Percentiles rank a stretch among this genome's conserved stretches.
phyloP scores from a whole-genome alignment of 2,113 vertebrate species.

The Planiliza haematocheilus region DNA sequence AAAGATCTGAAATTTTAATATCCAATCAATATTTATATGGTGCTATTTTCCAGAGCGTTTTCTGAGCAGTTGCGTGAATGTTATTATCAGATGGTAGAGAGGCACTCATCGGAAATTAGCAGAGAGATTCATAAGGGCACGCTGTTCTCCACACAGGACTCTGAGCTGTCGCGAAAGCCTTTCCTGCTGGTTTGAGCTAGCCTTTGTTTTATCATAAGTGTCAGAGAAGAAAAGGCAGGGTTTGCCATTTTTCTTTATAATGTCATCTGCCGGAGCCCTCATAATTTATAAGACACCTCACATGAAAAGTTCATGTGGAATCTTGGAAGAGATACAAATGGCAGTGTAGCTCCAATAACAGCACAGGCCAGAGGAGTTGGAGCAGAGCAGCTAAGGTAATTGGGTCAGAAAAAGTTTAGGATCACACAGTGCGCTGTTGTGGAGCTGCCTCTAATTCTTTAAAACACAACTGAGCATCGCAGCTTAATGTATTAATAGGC shows the following conservation, averaged over 20 bases:
- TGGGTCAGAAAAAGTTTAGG: slow-evolving; percentile 78
- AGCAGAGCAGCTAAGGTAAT: slow-evolving; percentile 71
- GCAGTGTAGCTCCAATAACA: slow-evolving; percentile 50
- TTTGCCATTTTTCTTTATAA: slow-evolving; percentile 65
- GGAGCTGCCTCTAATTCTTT: slow-evolving; percentile 54
- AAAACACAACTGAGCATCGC: slow-evolving; percentile 52
- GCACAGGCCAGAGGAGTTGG: slow-evolving; percentile 64
- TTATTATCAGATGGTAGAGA: slow-evolving; percentile 48
- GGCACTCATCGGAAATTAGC: slow-evolving; percentile 55
- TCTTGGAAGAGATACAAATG: slow-evolving; percentile 78
- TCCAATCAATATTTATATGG: slow-evolving; percentile 76
- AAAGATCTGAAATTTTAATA: slow-evolving; percentile 66
- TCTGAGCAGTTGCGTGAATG: slow-evolving; percentile 60
- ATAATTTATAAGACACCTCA: slow-evolving; percentile 82
- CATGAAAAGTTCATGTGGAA: slow-evolving; percentile 83
- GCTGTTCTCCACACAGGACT: slow-evolving; percentile 41
- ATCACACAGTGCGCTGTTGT: slow-evolving; percentile 46
- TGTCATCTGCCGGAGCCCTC: slow-evolving; percentile 72
- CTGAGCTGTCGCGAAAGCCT: slow-evolving; percentile 61
- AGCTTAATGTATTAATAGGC: slow-evolving; percentile 79
- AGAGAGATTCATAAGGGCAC: slow-evolving; percentile 38
- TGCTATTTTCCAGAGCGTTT: slow-evolving; percentile 54
- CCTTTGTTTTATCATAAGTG: slow-evolving; percentile 70
- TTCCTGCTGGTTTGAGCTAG: slow-evolving; percentile 41
- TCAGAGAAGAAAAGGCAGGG: slow-evolving; percentile 54